Base-by-base conservation (phyloP, 2,888 invertebrate genomes). In the Cheilosia impressa region DNA sequence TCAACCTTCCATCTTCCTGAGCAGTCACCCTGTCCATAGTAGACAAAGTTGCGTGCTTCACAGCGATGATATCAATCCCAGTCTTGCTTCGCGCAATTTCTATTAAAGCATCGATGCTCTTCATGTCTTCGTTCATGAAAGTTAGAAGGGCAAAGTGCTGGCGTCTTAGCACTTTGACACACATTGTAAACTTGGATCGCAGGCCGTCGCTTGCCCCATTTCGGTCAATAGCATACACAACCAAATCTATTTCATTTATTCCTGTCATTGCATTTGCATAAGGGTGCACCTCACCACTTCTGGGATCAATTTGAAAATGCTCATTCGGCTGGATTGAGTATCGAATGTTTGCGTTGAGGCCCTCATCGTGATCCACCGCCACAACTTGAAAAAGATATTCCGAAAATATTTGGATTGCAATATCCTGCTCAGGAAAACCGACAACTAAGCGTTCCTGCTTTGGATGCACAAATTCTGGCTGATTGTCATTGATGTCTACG, bases 401-500 rank as follows among this genome's bases (percentile, higher is more conserved):
- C 0, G 89, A 89, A 62, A 89, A 88, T 1, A 90, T 53, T 13
- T 88, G 77, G 5, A 88, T 66, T 6, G 82, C 55, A 5, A 88
- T 73, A 5, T 84, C 71, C 2, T 78, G 53, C 17, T 88, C 85
- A 1, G 90, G 90, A 87, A 89, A 90, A 2, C 89, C 90, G 19
- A 90, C 73, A 6, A 85, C n/a, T 7, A 71, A 63, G 9, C 73
- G 41, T 9, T 66, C 41, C 43, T 76, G 65, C 0, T 76, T 71
- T 0, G 82, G 87, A 65, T 87, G 63, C 9, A 82, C 79, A 69
- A 90, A 90, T 53, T 88, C 76, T 3, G 90, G 90, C 6, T 66
- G 55, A 87, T 90, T 89, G 71, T 90, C 90, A 63, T 90, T 90
- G 9, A 89, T 85, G 75, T 90, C 90, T n/a, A 88, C 87, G 13